These are phyloP conservation scores for Hypothenemus hampei DNA, from an alignment of 1,140 invertebrate genomes.

Conservation along the genomic window DNA sequence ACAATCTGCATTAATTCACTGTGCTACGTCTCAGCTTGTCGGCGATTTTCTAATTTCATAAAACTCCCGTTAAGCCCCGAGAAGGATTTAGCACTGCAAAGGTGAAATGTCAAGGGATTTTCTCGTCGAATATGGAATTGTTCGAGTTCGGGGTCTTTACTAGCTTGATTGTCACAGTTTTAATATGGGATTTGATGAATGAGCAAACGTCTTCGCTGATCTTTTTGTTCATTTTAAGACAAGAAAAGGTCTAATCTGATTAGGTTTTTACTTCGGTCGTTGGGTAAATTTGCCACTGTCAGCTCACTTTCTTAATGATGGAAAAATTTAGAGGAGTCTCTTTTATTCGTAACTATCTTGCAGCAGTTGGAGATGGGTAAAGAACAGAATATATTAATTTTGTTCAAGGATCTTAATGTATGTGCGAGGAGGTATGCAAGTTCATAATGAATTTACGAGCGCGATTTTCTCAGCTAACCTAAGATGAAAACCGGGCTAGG, in stretches of 20 bases:
- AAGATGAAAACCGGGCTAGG: slow-evolving; percentile 21
- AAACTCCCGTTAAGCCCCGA: slow-evolving; percentile 1
- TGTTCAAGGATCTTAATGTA: too few relatives aligned
- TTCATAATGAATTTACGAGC: slow-evolving; percentile 24
- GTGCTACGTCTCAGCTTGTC: slow-evolving; percentile 8
- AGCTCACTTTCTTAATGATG: background rate
- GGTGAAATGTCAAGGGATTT: slow-evolving; percentile 2
- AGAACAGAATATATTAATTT: too few relatives aligned
- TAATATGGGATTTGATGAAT: slow-evolving; percentile 1
- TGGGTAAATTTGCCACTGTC: background rate
- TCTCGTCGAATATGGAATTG: background rate
- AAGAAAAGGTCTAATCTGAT: background rate
- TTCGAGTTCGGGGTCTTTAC: background rate
- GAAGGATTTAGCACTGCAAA: slow-evolving; percentile 4
- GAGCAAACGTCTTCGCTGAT: background rate
- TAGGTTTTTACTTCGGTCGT: background rate
- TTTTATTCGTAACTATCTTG: too few relatives aligned
- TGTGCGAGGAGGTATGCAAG: too few relatives aligned
- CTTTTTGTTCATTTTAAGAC: background rate
- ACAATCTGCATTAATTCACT: slow-evolving; percentile 20
- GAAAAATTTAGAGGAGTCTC: too few relatives aligned
- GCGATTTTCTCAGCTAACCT: slow-evolving; percentile 17
- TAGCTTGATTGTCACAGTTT: background rate
- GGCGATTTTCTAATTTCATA: slow-evolving; percentile 21
- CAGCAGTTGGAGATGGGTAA: too few relatives aligned